phyloP scores from a whole-genome alignment of 2,888 invertebrate species.

The Sminthurinus aureus region DNA sequence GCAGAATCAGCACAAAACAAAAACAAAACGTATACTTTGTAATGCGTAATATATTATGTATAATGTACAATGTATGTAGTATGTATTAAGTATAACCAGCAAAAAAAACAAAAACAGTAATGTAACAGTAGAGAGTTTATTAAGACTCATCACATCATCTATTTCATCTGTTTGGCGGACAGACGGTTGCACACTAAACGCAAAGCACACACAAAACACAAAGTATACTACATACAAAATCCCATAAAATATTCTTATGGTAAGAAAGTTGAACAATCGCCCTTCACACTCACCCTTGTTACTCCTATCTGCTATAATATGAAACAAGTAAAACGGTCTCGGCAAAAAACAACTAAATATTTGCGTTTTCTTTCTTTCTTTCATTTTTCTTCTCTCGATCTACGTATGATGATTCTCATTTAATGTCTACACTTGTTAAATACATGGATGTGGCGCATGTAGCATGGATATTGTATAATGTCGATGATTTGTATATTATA shows the following conservation, averaged over 20 bases:
- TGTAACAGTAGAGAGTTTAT: slow-evolving; percentile 29
- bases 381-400: too few relatives aligned
- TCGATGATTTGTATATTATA: too few relatives aligned
- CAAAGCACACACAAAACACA: not conserved
- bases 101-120: slow-evolving; percentile 28
- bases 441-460: too few relatives aligned
- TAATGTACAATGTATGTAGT: too few relatives aligned
- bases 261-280: not conserved
- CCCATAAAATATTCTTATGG: not conserved
- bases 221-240: not conserved
- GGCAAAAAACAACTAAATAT: not conserved
- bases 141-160: slow-evolving; percentile 20
- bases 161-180: not conserved
- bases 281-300: not conserved
- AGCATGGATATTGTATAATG: too few relatives aligned
- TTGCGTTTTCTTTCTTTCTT: not conserved
- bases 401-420: not conserved
- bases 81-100: too few relatives aligned
- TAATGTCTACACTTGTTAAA: too few relatives aligned
- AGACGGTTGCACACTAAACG: not conserved
- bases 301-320: not conserved
- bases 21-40: not conserved
- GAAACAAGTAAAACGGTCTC: not conserved
- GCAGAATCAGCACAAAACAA: not conserved
- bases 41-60: too few relatives aligned